Conservation (phyloP, 2,113 vertebrate species). For the Nesogale talazaci region DNA sequence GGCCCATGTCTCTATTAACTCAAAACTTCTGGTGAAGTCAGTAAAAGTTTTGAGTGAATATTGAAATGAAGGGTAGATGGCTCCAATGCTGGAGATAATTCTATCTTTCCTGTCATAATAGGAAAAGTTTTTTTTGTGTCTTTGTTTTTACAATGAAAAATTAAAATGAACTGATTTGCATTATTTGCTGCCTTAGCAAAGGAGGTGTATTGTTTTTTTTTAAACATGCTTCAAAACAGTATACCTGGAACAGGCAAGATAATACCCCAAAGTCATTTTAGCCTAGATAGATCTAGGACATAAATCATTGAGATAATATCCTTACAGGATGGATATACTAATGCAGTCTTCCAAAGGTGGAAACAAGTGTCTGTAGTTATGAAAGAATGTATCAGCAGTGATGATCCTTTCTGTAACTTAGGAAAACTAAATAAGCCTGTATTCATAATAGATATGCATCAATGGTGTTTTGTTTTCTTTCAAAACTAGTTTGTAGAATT, state of each 20-base stretch:
- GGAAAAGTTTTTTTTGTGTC: background rate
- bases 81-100: background rate
- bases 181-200: background rate
- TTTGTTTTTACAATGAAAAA: background rate
- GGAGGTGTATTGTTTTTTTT: background rate
- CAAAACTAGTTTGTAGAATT: background rate
- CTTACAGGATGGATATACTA: background rate
- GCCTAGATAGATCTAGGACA: background rate
- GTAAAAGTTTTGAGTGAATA: background rate
- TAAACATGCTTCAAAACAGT: slow-evolving; percentile 31
- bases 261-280: slow-evolving; percentile 17
- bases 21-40: too few species aligned
- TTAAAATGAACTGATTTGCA: background rate
- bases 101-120: background rate
- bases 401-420: background rate
- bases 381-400: background rate
- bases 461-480: background rate
- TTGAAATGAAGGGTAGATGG: background rate
- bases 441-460: background rate
- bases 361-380: background rate
- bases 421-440: background rate
- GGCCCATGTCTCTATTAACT: too few species aligned
- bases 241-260: background rate
- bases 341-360: background rate
- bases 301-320: slow-evolving; percentile 33